These are phyloP conservation scores for Torymus texanus DNA, from an alignment of 2,888 invertebrate genomes.

Conservation along the genomic window DNA sequence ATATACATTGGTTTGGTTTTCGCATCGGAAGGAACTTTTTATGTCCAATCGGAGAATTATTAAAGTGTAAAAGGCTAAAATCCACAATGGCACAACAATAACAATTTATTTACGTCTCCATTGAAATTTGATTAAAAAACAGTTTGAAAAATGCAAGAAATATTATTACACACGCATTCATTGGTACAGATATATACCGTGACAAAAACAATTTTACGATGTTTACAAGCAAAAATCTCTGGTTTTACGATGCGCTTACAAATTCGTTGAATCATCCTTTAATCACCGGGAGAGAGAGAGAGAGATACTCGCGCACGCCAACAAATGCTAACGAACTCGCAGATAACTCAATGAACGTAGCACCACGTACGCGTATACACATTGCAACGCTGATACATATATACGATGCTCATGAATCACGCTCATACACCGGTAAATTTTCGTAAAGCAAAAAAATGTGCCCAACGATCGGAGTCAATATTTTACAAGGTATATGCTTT, in stretches of 20 bases:
- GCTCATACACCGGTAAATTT: not conserved
- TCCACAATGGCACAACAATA: not conserved
- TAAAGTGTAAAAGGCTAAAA: constrained; percentile 29
- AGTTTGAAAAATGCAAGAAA: too few species aligned
- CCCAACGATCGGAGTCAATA: constrained; percentile 15
- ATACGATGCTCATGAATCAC: constrained; percentile 12
- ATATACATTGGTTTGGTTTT: constrained; percentile 27
- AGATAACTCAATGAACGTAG: constrained; percentile 13
- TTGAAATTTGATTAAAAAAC: too few species aligned
- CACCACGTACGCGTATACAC: too few species aligned
- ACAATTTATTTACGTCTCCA: not conserved
- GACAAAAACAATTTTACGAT: not conserved
- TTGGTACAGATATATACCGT: too few species aligned
- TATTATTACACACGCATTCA: too few species aligned
- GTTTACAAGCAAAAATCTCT: not conserved
- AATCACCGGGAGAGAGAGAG: too few species aligned
- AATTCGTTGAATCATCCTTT: constrained; percentile 1
- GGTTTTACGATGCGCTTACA: not conserved
- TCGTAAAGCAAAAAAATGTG: not conserved
- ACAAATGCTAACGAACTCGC: constrained; percentile 6
- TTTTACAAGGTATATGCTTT: constrained; percentile 30
- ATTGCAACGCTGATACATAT: too few species aligned
- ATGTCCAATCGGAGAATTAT: constrained; percentile 34
- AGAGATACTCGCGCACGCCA: not conserved
- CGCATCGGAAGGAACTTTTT: constrained; percentile 38